Base-by-base conservation (phyloP, 2,888 invertebrate species). In the Steinernema scapterisci region DNA sequence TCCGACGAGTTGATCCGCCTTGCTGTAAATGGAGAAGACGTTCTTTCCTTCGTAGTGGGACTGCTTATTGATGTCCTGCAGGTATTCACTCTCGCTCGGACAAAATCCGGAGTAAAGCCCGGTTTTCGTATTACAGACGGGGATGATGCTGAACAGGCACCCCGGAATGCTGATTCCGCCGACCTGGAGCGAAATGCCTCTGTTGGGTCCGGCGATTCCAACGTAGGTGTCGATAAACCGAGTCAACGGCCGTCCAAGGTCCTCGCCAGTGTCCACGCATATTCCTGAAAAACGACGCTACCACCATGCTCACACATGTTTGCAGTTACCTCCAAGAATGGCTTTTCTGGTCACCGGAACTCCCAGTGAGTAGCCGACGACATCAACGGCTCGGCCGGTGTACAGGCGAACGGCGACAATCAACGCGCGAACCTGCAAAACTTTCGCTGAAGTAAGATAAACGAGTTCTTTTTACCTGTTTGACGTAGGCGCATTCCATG, bases 141-240 rank as follows among this genome's bases (percentile, higher is more conserved):
- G 75, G 0, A 80, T 75, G 9, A 82, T 77, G 23, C 82, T 79
- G 45, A 86, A 78, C 13, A 82, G 83, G 74, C 86, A 86, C 6
- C 83, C 86, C 6, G 86, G 86, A 31, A 86, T 74, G 7, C 82
- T 79, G 7, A 86, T 63, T 6, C 82, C 84, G 16, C 81, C 86
- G 16, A 83, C 81, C 80, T 85, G 85, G 6, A 81, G 83, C 7
- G 80, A 74, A 9, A 86, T 84, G 45, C 86, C 86, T 52, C 85
- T 86, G 72, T 86, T 86, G 19, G 86, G 86, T 11, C 86, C 86
- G 0, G 86, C 86, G 1, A 86, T 84, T 0, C 85, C 86, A 19
- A 86, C 81, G 75, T 79, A 86, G 1, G 86, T 86, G 78, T 86
- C 86, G 19, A 86, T 76, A 63, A 81, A 81, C 51, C 78, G 77